phyloP scores from a whole-genome alignment of 2,113 vertebrate genomes.

The Cricetomys ansorgei region DNA sequence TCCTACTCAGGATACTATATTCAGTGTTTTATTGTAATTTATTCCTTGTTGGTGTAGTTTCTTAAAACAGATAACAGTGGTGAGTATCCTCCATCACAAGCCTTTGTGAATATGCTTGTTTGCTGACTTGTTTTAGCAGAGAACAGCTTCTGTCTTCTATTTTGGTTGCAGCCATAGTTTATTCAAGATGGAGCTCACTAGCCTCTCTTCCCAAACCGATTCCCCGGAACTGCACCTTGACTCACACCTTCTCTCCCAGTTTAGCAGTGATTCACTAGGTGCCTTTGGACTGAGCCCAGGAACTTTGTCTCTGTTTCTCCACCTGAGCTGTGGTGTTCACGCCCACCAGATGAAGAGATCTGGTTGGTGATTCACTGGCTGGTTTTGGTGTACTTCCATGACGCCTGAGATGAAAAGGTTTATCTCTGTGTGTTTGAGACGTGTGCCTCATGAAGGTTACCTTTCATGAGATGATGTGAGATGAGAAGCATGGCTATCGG shows the following conservation, averaged over 20 bases:
- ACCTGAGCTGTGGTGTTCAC: conserved; percentile 35
- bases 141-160: neutral
- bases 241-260: conserved; percentile 28
- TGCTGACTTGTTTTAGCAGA: neutral
- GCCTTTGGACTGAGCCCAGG: conserved; percentile 20
- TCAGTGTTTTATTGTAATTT: conserved; percentile 4
- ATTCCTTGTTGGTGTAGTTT: neutral
- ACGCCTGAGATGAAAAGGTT: conserved; percentile 21
- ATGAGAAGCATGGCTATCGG: neutral
- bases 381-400: conserved; percentile 11
- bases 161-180: conserved; percentile 44
- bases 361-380: conserved; percentile 32
- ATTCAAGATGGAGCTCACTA: conserved; percentile 18
- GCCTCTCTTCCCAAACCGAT: conserved; percentile 52
- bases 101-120: neutral
- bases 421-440: neutral
- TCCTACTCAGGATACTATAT: neutral
- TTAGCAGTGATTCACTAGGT: conserved; percentile 57
- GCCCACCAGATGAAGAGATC: conserved; percentile 1
- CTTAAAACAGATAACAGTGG: neutral
- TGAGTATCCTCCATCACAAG: neutral
- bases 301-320: conserved; percentile 49
- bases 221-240: conserved; percentile 39
- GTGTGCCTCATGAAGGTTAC: neutral
- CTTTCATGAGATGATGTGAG: conserved; percentile 4